A percentile compares a stretch with the other conserved stretches of the same genome.
Evolutionary conservation across 2,797 vertebrate genomes (phyloP).

Genomic region (Hipposideros larvatus): DNA sequence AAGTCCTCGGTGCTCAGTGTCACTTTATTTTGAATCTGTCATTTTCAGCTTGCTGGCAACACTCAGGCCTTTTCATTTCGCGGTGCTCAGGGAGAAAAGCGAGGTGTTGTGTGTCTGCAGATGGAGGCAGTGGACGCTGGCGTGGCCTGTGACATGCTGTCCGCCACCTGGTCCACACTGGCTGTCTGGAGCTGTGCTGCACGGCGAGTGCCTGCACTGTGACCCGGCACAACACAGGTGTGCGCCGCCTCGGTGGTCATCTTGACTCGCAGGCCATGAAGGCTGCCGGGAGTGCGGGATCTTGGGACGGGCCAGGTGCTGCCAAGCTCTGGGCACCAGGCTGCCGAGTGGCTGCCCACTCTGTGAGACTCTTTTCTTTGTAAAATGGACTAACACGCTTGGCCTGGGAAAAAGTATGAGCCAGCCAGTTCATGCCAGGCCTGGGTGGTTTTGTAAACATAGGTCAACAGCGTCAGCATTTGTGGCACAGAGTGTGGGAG

Average conservation of each 20-base stretch:
- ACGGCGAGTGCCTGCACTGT: not conserved
- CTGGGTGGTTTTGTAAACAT: not conserved
- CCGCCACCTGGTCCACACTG: not conserved
- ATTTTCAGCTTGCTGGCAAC: not conserved
- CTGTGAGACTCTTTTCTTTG: not conserved
- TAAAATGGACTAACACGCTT: accelerated
- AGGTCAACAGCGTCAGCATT: accelerated
- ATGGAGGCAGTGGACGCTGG: not conserved
- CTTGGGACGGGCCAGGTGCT: accelerated
- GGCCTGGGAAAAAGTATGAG: accelerated
- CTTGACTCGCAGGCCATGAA: accelerated
- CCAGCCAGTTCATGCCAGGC: not conserved
- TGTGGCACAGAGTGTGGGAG: not conserved
- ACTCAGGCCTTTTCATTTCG: not conserved
- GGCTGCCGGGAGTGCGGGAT: accelerated
- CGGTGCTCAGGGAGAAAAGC: accelerated
- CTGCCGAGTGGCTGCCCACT: not conserved
- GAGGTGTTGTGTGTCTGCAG: not conserved
- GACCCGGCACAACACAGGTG: accelerated
- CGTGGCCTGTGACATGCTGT: accelerated
- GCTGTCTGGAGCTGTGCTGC: not conserved
- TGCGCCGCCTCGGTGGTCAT: too few species aligned
- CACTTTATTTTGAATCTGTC: not conserved
- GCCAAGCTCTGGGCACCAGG: not conserved
- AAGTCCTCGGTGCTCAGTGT: accelerated